A percentile compares a stretch with the other conserved stretches of the same genome.
These are phyloP conservation scores for Champsocephalus esox DNA, from an alignment of 2,797 vertebrate genomes.

Conservation along the genomic window DNA sequence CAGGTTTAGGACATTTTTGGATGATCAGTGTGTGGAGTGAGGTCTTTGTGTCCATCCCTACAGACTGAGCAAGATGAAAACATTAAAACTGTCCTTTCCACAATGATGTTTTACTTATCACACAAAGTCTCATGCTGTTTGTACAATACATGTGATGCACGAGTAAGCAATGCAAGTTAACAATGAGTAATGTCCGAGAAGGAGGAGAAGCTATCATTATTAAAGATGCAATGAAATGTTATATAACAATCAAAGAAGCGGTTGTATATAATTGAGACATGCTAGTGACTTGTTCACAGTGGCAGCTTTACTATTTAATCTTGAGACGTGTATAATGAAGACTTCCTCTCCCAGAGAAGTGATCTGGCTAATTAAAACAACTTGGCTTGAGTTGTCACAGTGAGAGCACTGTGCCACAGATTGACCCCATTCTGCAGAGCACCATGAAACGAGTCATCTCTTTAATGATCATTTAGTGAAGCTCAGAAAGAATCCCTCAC, in stretches of 20 bases:
- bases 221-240: slow-evolving; percentile 8
- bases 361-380: slow-evolving; percentile 75
- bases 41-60: slow-evolving; percentile 58
- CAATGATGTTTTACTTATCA: neutral
- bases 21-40: slow-evolving; percentile 45
- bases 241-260: neutral
- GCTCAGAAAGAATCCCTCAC: neutral
- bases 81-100: slow-evolving; percentile 1
- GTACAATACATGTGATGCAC: neutral
- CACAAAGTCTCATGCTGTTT: neutral
- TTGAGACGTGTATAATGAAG: slow-evolving; percentile 43
- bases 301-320: slow-evolving; percentile 34
- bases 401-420: slow-evolving; percentile 51
- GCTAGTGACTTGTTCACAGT: neutral
- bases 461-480: slow-evolving; percentile 60
- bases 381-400: slow-evolving; percentile 66
- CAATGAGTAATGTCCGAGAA: neutral
- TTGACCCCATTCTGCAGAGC: slow-evolving; percentile 50
- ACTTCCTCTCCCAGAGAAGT: slow-evolving; percentile 38
- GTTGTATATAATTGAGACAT: slow-evolving; percentile 14
- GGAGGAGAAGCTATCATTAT: neutral
- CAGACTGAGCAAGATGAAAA: slow-evolving; percentile 51
- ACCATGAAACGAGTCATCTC: slow-evolving; percentile 27
- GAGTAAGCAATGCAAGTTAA: neutral
- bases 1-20: slow-evolving; percentile 66